phyloP scores from a whole-genome alignment of 2,888 invertebrate genomes.

The Agrochola lota region DNA sequence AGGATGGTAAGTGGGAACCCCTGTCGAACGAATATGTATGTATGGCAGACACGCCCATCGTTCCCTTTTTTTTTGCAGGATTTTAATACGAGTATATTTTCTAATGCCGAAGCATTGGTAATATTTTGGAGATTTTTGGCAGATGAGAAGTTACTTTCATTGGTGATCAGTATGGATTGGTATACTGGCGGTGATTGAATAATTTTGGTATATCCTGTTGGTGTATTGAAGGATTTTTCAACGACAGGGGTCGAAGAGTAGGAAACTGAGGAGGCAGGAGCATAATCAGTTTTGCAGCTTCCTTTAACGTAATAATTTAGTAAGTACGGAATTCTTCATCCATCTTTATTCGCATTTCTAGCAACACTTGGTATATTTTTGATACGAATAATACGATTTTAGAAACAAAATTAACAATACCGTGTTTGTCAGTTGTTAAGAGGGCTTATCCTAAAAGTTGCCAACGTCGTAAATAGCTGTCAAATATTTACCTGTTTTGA shows the following conservation, averaged over 20 bases:
- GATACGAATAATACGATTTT: not conserved
- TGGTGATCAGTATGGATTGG: conserved; percentile 64
- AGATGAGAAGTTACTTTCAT: conserved; percentile 58
- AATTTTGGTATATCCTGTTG: conserved; percentile 51
- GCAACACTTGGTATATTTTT: not conserved
- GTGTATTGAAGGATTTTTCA: conserved; percentile 32
- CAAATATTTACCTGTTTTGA: no score
- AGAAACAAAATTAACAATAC: no score
- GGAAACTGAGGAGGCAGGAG: conserved; percentile 64
- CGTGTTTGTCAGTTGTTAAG: not conserved
- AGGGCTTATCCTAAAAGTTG: no score
- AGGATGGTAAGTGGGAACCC: conserved; percentile 81
- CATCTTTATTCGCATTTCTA: not conserved
- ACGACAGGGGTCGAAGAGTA: conserved; percentile 59
- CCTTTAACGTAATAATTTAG: no score
- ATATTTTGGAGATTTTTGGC: not conserved
- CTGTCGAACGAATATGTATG: conserved; percentile 77
- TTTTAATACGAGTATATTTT: conserved; percentile 42
- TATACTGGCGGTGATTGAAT: conserved; percentile 65
- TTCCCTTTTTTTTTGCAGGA: conserved; percentile 72
- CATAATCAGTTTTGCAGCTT: conserved; percentile 57
- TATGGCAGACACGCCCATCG: conserved; percentile 59
- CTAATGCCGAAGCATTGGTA: conserved; percentile 17
- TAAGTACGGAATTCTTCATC: not conserved
- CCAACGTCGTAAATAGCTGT: no score